Evolutionary conservation across 2,888 invertebrate genomes (phyloP).

Genomic region (Rhingia rostrata): DNA sequence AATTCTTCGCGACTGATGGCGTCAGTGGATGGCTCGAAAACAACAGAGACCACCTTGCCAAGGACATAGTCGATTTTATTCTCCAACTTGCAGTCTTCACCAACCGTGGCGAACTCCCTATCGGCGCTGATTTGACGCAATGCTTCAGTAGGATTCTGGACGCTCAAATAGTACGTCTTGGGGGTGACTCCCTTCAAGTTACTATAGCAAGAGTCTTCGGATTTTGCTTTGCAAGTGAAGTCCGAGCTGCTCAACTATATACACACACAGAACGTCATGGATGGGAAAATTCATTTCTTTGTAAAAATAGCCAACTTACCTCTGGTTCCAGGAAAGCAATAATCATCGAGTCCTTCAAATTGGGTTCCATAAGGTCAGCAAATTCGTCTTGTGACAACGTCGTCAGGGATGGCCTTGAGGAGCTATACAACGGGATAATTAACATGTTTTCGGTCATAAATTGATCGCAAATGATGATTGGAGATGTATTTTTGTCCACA

Average conservation of each 20-base stretch:
- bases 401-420: conserved; percentile 77
- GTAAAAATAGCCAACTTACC: conserved; percentile 80
- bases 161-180: conserved; percentile 86
- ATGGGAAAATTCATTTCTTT: not conserved
- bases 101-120: conserved; percentile 79
- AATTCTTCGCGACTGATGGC: conserved; percentile 84
- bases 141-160: conserved; percentile 85
- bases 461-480: not conserved
- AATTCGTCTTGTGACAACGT: conserved; percentile 79
- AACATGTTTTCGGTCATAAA: conserved; percentile 14
- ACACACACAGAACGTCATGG: conserved; percentile 48
- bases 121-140: conserved; percentile 84
- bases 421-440: conserved; percentile 74
- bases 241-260: conserved; percentile 83
- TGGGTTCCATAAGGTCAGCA: conserved; percentile 75
- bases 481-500: conserved; percentile 50
- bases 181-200: conserved; percentile 81
- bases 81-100: conserved; percentile 77
- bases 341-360: conserved; percentile 80
- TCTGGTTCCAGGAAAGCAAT: conserved; percentile 84
- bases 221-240: conserved; percentile 81
- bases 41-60: conserved; percentile 84
- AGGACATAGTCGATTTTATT: conserved; percentile 80
- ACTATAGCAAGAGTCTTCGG: conserved; percentile 82
- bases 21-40: conserved; percentile 84